Evolutionary conservation across 2,888 invertebrate species (phyloP).

Genomic region (Trachelus troglodyta): DNA sequence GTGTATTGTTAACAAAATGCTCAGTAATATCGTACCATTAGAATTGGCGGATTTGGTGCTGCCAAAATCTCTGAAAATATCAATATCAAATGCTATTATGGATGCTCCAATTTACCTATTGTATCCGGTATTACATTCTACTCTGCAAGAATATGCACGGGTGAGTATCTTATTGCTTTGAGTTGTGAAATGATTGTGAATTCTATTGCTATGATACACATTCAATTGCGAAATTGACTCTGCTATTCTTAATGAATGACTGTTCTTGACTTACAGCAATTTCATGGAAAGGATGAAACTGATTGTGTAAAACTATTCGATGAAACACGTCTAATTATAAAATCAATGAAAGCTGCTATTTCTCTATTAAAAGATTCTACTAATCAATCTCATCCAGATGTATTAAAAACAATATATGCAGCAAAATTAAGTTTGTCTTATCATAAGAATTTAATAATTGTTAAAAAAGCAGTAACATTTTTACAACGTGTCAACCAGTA

Average conservation of each 20-base stretch:
- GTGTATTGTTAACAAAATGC: conserved; percentile 60
- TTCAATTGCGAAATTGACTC: background rate
- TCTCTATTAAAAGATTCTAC: conserved; percentile 44
- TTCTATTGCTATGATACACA: background rate
- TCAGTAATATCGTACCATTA: conserved; percentile 64
- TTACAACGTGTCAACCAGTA: conserved; percentile 58
- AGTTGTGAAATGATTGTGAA: conserved; percentile 7
- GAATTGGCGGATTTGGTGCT: conserved; percentile 63
- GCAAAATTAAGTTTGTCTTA: conserved; percentile 72
- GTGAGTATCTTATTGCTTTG: conserved; percentile 51
- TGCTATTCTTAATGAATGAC: background rate
- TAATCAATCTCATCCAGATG: conserved; percentile 50
- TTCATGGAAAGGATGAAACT: conserved; percentile 57
- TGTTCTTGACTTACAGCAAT: conserved; percentile 55
- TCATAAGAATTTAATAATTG: conserved; percentile 70
- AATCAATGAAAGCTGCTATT: conserved; percentile 66
- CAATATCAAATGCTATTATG: conserved; percentile 63
- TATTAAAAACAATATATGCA: conserved; percentile 68
- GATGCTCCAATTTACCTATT: conserved; percentile 67
- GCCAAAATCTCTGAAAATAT: conserved; percentile 66
- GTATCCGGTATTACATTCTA: conserved; percentile 65
- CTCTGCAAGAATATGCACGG: conserved; percentile 65
- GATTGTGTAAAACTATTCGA: conserved; percentile 64
- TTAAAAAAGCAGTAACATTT: conserved; percentile 68
- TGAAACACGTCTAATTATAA: conserved; percentile 63